phyloP scores from a whole-genome alignment of 2,797 vertebrate species.

The Tadarida brasiliensis region DNA sequence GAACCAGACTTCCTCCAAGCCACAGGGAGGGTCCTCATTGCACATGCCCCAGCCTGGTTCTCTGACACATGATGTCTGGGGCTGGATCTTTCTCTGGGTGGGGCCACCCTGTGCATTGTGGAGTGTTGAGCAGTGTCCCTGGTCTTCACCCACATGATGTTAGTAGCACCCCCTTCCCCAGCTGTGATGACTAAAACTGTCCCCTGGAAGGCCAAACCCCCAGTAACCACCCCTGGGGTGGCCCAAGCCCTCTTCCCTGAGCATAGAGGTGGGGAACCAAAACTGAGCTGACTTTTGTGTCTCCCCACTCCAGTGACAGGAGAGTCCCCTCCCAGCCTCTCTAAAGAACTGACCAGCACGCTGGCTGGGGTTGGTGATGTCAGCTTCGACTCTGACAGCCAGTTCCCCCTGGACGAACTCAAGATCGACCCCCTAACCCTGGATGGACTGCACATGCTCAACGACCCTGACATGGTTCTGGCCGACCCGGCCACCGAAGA shows the following conservation, averaged over 20 bases:
- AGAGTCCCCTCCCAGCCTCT: conserved; percentile 99
- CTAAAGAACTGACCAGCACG: conserved; percentile 97
- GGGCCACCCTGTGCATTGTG: not conserved
- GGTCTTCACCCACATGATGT: not conserved
- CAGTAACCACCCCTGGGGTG: not conserved
- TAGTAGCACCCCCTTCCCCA: not conserved
- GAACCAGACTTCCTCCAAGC: not conserved
- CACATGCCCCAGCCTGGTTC: not conserved
- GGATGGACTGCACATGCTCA: conserved; percentile 99
- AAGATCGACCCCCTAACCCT: conserved; percentile 99
- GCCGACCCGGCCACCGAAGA: conserved; percentile 98
- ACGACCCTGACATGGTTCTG: conserved; percentile 99
- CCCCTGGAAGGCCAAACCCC: too few species aligned
- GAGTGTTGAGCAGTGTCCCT: not conserved
- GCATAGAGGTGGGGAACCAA: not conserved
- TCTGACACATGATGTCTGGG: not conserved
- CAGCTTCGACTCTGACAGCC: conserved; percentile 97
- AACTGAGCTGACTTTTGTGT: conserved; percentile 21
- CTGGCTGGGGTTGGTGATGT: conserved; percentile 96
- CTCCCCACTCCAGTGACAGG: conserved; percentile 92
- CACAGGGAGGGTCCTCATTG: not conserved
- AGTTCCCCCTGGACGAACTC: conserved; percentile 98
- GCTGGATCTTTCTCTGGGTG: not conserved
- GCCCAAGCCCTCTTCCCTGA: not conserved
- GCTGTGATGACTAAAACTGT: not conserved